A percentile compares a stretch with the other conserved stretches of the same genome.
These are phyloP conservation scores for Phyto melanocephala DNA, from an alignment of 2,888 invertebrate genomes.

Conservation along the genomic window DNA sequence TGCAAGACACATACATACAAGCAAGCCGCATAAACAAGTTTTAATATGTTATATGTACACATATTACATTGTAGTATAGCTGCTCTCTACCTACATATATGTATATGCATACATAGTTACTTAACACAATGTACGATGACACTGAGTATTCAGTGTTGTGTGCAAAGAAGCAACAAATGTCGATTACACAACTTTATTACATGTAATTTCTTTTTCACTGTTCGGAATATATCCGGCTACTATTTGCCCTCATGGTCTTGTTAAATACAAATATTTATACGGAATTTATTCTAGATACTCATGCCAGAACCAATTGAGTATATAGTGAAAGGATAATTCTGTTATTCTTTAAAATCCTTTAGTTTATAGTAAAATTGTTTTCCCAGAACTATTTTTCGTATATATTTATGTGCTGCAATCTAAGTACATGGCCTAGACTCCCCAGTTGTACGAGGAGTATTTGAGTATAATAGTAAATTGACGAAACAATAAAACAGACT, in stretches of 20 bases:
- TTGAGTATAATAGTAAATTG: background rate
- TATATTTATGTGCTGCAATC: background rate
- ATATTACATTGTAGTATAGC: background rate
- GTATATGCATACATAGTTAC: no score
- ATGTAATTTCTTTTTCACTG: conserved; percentile 27
- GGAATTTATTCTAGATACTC: background rate
- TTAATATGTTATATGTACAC: conserved; percentile 24
- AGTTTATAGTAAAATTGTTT: conserved; percentile 38
- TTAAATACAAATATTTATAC: background rate
- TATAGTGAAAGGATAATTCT: conserved; percentile 17
- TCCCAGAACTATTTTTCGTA: background rate
- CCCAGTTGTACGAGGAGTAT: background rate
- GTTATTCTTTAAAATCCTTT: conserved; percentile 23
- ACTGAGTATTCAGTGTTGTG: background rate
- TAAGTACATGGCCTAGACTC: background rate
- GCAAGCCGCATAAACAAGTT: conserved; percentile 28
- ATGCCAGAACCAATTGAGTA: conserved; percentile 9
- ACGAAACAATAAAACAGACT: no score
- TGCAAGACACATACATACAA: conserved; percentile 1
- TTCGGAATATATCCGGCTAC: background rate
- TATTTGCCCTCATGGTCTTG: background rate
- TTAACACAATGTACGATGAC: background rate
- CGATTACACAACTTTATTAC: conserved; percentile 52
- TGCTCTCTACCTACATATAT: background rate
- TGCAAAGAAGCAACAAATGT: conserved; percentile 55